Percentiles rank a stretch among this genome's conserved stretches.
Conservation (phyloP, 2,113 vertebrate species). For the Eudyptes chrysolophus region DNA sequence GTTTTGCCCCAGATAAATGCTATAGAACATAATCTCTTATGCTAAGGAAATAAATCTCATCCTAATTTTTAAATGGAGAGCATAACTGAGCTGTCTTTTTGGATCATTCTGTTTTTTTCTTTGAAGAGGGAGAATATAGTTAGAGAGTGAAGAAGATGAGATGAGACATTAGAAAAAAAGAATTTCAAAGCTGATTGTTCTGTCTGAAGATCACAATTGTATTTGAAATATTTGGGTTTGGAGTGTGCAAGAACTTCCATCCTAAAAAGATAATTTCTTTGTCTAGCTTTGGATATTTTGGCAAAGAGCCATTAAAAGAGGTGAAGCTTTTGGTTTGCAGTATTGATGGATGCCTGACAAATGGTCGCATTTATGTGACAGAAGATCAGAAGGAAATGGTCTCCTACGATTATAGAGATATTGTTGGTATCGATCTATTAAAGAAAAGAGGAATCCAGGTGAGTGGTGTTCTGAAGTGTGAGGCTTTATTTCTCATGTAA, state of each 20-base stretch:
- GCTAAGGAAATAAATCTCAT: neutral
- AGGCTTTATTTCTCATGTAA: neutral
- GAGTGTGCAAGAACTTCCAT: neutral
- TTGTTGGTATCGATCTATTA: slow-evolving; percentile 77
- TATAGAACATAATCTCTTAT: neutral
- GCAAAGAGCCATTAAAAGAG: slow-evolving; percentile 78
- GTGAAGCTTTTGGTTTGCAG: slow-evolving; percentile 86
- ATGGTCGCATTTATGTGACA: slow-evolving; percentile 83
- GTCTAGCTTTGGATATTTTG: slow-evolving; percentile 91
- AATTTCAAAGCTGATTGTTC: neutral
- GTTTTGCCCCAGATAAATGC: neutral
- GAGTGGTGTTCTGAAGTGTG: neutral
- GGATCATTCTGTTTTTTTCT: neutral
- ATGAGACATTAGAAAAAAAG: neutral
- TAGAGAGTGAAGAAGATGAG: neutral
- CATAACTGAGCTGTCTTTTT: neutral
- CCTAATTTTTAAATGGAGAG: neutral
- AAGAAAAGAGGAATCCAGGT: slow-evolving; percentile 84
- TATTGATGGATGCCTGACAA: slow-evolving; percentile 87
- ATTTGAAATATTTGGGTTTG: neutral
- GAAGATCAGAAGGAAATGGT: slow-evolving; percentile 81
- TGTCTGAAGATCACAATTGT: neutral
- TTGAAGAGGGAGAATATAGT: neutral
- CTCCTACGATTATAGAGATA: slow-evolving; percentile 81
- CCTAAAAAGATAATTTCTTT: slow-evolving; percentile 55